Evolutionary conservation across 2,113 vertebrate genomes (phyloP), one percentile per base, ranked within the genome.

Genomic region (human): DNA sequence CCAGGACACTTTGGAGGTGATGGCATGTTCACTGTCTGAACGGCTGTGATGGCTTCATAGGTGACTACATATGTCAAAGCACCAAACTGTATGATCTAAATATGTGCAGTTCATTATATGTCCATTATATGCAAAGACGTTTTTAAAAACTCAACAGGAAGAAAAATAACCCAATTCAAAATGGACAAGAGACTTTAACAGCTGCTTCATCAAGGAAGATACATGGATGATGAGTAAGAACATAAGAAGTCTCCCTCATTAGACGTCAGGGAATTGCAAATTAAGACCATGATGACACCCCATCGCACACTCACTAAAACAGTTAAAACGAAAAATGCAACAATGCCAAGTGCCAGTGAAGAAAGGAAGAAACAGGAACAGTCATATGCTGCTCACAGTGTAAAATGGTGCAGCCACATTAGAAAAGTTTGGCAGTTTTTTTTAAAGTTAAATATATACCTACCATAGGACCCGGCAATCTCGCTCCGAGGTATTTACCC

Each of bases 391-490:
- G 38, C 50, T 13, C 14, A 55, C 6, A 25, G 80, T 32, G 52
- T 32, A 30, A 4, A 48, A 40, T 0, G 7, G 43, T 17, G 14
- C 66, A 68, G 66, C 7, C 32, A 68, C 14, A 16, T 30, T 35
- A 40, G 32, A 38, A 84, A 48, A 61, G 50, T 82, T n/a, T 0
- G 40, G 52, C 52, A 50, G 35, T 61, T 61, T 50, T 64, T 14
- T 64, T 12, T 12, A 45, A 83, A 11, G 52, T 5, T 30, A 17
- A 61, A 50, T 12, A 17, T 10, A 50, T 43, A 68, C 52, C 55
- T 32, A 50, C 12, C 35, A 1, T 11, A 12, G 5, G 35, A 40
- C 2, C 43, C 17, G 1, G 0, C 55, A 16, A 14, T 40, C 55
- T 59, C 68, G 7, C 35, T 23, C 68, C 23, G 30, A 70, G 16